Evolutionary conservation across 2,888 invertebrate genomes (phyloP).

Genomic region (Malacosoma neustria): DNA sequence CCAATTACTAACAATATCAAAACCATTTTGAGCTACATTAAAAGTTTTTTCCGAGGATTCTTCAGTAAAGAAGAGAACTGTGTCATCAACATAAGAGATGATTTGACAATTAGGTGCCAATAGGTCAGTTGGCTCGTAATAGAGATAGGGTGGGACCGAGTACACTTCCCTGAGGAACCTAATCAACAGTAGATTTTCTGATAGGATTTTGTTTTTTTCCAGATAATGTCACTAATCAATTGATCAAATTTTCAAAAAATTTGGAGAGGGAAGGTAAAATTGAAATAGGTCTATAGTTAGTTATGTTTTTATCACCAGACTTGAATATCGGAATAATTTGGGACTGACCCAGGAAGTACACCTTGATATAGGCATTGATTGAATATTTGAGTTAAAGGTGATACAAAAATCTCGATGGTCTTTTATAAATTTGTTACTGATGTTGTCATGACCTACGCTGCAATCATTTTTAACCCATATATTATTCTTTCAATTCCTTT

Average conservation of each 20-base stretch:
- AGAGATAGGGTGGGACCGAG: no score
- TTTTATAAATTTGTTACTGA: not conserved
- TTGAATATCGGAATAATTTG: not conserved
- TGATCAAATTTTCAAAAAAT: conserved; percentile 1
- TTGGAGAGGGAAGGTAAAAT: conserved; percentile 1
- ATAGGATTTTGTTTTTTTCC: not conserved
- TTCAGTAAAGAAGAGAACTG: conserved; percentile 2
- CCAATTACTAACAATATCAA: not conserved
- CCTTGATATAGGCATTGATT: not conserved
- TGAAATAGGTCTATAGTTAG: conserved; percentile 2
- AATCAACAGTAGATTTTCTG: conserved; percentile 1
- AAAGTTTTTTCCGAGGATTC: no score
- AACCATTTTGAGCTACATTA: not conserved
- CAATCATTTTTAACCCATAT: not conserved
- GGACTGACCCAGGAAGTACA: not conserved
- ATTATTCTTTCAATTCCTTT: not conserved
- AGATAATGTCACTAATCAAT: not conserved
- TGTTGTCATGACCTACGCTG: not conserved
- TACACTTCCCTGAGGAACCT: conserved; percentile 5
- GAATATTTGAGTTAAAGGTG: not conserved
- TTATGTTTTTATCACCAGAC: not conserved
- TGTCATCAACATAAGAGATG: conserved; percentile 5
- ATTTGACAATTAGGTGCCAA: not conserved
- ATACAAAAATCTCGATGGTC: not conserved
- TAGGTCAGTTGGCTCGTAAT: not conserved